A percentile compares a stretch with the other conserved stretches of the same genome.
These are phyloP conservation scores for Idaea dimidiata DNA, from an alignment of 2,888 invertebrate species.

Conservation along the genomic window DNA sequence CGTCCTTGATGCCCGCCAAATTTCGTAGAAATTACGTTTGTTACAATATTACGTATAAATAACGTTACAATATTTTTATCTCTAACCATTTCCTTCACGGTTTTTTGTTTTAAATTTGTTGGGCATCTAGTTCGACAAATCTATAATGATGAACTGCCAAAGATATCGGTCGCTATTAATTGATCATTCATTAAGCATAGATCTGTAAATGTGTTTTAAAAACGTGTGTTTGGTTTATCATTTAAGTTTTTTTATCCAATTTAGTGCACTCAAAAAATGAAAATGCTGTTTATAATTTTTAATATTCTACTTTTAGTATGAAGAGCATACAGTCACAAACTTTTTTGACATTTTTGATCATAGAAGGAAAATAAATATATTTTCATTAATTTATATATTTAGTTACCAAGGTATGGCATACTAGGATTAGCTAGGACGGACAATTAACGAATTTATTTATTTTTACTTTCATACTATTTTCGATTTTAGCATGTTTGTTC, in stretches of 20 bases:
- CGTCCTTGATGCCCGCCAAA: too few species aligned
- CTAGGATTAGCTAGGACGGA: not conserved
- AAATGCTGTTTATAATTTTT: too few species aligned
- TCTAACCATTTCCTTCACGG: too few species aligned
- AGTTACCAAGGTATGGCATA: not conserved
- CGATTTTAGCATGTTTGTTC: too few species aligned
- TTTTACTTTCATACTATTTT: not conserved
- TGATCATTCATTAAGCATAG: slow-evolving; percentile 13
- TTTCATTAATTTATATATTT: not conserved
- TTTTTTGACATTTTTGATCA: too few species aligned
- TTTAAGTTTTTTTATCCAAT: not conserved
- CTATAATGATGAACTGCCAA: slow-evolving; percentile 17
- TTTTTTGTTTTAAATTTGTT: too few species aligned
- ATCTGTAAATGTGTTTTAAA: slow-evolving; percentile 11
- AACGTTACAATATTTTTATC: too few species aligned
- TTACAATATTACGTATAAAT: too few species aligned
- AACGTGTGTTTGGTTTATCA: not conserved
- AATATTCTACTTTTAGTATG: too few species aligned
- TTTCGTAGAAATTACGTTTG: too few species aligned
- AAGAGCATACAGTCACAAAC: too few species aligned
- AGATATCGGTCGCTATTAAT: slow-evolving; percentile 15
- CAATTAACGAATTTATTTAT: not conserved
- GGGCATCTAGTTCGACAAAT: not conserved
- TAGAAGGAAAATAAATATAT: not conserved
- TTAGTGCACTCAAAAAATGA: not conserved